phyloP scores from a whole-genome alignment of 2,888 invertebrate species.

The Drosophila helvetica region DNA sequence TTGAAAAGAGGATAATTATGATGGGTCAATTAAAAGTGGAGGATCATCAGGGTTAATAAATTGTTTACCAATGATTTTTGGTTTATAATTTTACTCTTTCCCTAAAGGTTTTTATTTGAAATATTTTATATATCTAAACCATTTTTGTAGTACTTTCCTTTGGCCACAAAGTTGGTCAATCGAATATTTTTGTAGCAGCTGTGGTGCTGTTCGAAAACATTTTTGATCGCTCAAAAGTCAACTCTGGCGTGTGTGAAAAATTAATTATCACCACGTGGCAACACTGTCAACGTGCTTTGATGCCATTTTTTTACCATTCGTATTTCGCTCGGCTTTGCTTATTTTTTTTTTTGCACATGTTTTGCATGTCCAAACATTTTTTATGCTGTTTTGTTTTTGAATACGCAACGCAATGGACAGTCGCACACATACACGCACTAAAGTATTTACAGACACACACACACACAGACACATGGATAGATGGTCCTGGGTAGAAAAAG shows the following conservation, averaged over 20 bases:
- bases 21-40: background rate
- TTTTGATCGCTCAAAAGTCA: conserved; percentile 28
- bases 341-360: conserved; percentile 41
- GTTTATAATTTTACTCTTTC: background rate
- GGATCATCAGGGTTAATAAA: background rate
- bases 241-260: conserved; percentile 49
- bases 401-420: conserved; percentile 29
- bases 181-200: conserved; percentile 7
- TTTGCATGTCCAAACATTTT: conserved; percentile 63
- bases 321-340: conserved; percentile 48
- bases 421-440: conserved; percentile 31
- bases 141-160: no score
- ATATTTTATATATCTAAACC: background rate
- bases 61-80: background rate
- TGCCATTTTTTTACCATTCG: conserved; percentile 44
- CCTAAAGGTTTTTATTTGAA: background rate
- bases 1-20: background rate
- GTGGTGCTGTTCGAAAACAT: conserved; percentile 1
- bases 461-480: conserved; percentile 7
- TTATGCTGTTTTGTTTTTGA: conserved; percentile 66
- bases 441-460: conserved; percentile 1
- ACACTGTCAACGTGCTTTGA: conserved; percentile 65
- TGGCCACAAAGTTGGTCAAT: background rate
- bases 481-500: conserved; percentile 39
- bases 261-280: conserved; percentile 71